A percentile compares a stretch with the other conserved stretches of the same genome.
Evolutionary conservation across 2,888 invertebrate genomes (phyloP).

Genomic region (Timema cristinae): DNA sequence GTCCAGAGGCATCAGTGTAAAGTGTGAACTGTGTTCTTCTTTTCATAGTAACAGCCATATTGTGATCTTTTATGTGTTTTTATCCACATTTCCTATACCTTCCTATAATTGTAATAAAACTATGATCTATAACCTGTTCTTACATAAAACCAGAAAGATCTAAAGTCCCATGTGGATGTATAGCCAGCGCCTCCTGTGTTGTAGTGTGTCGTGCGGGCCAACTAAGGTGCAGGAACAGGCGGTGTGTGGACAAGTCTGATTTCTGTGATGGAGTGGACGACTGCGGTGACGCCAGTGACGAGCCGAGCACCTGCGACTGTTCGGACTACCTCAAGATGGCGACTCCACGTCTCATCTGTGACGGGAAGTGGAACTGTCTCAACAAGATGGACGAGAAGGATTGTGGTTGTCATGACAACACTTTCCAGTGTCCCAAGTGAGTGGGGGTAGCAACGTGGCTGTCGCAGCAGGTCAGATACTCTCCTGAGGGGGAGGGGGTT

Average conservation of each 20-base stretch:
- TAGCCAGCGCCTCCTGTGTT: too few relatives aligned
- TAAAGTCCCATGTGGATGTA: too few relatives aligned
- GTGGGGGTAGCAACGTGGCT: background rate
- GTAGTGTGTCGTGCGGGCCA: slow-evolving; percentile 45
- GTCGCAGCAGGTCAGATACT: too few relatives aligned
- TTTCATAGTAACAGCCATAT: too few relatives aligned
- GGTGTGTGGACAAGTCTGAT: slow-evolving; percentile 62
- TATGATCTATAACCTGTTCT: too few relatives aligned
- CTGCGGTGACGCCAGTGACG: slow-evolving; percentile 63
- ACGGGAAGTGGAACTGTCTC: slow-evolving; percentile 69
- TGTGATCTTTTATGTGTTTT: too few relatives aligned
- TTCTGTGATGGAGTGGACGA: slow-evolving; percentile 66
- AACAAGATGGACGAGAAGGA: slow-evolving; percentile 76
- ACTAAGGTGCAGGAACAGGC: slow-evolving; percentile 62
- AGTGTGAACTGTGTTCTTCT: too few relatives aligned
- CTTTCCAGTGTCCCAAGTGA: slow-evolving; percentile 53
- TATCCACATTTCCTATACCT: too few relatives aligned
- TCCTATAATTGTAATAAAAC: too few relatives aligned
- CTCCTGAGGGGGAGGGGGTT: too few relatives aligned
- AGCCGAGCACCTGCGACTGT: slow-evolving; percentile 57
- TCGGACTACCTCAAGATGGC: slow-evolving; percentile 62
- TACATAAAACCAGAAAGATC: too few relatives aligned
- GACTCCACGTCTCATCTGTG: slow-evolving; percentile 66
- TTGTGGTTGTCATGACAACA: slow-evolving; percentile 48
- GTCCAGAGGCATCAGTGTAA: too few relatives aligned